Evolutionary conservation across 2,113 vertebrate species (phyloP).

Genomic region (Apus apus): DNA sequence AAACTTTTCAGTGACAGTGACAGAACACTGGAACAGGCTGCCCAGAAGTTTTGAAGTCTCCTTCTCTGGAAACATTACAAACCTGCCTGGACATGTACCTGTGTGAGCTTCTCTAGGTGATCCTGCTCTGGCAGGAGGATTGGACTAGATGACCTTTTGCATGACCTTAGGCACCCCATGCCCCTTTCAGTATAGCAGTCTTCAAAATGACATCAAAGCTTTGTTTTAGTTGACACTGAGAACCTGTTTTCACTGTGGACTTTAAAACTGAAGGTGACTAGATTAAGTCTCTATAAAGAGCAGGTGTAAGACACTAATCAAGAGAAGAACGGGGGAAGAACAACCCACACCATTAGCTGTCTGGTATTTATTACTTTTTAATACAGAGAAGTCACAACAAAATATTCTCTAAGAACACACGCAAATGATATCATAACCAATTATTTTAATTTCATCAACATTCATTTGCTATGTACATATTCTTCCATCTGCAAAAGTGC

Average conservation of each 20-base stretch:
- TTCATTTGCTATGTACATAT: conserved; percentile 81
- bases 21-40: too few relatives aligned
- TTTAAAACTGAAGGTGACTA: not conserved
- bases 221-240: not conserved
- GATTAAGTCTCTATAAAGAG: not conserved
- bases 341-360: conserved; percentile 44
- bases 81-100: too few relatives aligned
- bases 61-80: too few relatives aligned
- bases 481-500: conserved; percentile 80
- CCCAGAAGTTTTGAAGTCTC: too few relatives aligned
- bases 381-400: conserved; percentile 81
- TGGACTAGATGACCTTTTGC: too few relatives aligned
- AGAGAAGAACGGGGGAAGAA: not conserved
- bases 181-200: not conserved
- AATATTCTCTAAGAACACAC: conserved; percentile 78
- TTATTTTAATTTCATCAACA: conserved; percentile 76
- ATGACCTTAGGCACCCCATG: too few relatives aligned
- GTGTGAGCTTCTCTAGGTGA: too few relatives aligned
- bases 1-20: too few relatives aligned
- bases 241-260: not conserved
- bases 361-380: conserved; percentile 80
- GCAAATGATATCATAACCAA: conserved; percentile 74
- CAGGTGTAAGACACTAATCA: not conserved
- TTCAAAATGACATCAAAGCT: not conserved
- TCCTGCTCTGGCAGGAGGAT: too few relatives aligned